Base-by-base conservation (phyloP, 2,888 invertebrate genomes). In the Antheraea yamamai region DNA sequence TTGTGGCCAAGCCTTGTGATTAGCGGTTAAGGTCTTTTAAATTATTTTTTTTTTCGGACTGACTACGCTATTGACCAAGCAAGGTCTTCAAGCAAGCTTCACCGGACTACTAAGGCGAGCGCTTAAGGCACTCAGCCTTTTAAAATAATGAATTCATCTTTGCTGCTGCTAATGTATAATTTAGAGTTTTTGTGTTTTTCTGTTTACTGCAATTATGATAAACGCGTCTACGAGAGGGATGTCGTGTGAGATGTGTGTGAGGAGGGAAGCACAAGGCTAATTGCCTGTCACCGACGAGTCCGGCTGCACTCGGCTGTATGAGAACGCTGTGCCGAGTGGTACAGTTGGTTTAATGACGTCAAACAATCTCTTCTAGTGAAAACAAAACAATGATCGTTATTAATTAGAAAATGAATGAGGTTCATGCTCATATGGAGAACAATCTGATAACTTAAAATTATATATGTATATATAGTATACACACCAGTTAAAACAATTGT, bases 241-340 rank as follows among this genome's bases (percentile, higher is more conserved):
- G 80, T 77, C 87, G 85, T 80, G 80, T 77, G 83, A 77, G 81
- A 84, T 79, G 71, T 76, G 72, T 55, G 72, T 55, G 83, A 83
- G 83, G 82, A 84, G 80, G 83, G 84, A 89, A 90, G 87, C 85
- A 88, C 78, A 85, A 82, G 89, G 90, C 89, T 95, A 94, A 95
- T 95, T 94, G 94, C 92, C 87, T 95, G 94, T 95, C 94, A 94
- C 88, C 89, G 88, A 89, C 88, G 91, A 91, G 91, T 86, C 88
- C 91, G 88, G 89, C 87, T 85, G 83, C 83, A 80, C 83, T 85
- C 81, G 79, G 81, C 80, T 82, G 81, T 85, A 66, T 30, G 64
- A 30, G 81, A 77, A 81, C 30, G 26, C 61, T 23, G 83, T 83
- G 83, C 79, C 80, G 87, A 87, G 87, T 88, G 87, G 83, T 82